phyloP scores from a whole-genome alignment of 2,888 invertebrate genomes.

The Nomada hirtipes region DNA sequence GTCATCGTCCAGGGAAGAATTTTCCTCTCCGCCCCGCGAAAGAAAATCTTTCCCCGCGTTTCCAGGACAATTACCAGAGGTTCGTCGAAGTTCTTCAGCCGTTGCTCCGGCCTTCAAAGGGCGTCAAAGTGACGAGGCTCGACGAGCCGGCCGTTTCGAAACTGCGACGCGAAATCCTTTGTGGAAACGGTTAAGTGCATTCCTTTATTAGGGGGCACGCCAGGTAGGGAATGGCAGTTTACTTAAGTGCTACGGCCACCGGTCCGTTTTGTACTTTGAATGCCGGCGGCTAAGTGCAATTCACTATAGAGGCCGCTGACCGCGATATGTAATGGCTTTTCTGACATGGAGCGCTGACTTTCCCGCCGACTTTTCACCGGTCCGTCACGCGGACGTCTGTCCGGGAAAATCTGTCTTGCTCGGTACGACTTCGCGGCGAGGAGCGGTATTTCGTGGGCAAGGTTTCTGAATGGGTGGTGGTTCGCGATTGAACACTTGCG shows the following conservation, averaged over 20 bases:
- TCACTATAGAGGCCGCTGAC: conserved; percentile 50
- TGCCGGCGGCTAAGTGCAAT: conserved; percentile 66
- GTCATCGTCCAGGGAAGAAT: too few relatives aligned
- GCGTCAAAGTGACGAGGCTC: conserved; percentile 43
- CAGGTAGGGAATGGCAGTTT: conserved; percentile 63
- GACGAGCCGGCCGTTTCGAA: conserved; percentile 8
- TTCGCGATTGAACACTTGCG: too few relatives aligned
- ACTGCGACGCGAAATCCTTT: conserved; percentile 45
- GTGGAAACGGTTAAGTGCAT: conserved; percentile 69
- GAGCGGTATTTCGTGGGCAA: too few relatives aligned
- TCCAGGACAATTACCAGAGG: conserved; percentile 40
- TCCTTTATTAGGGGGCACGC: conserved; percentile 67
- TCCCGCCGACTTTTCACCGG: conserved; percentile 2
- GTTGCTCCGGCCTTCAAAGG: conserved; percentile 18
- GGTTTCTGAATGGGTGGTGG: too few relatives aligned
- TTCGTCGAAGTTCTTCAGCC: conserved; percentile 16
- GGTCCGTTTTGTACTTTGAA: conserved; percentile 70
- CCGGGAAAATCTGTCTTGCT: background rate
- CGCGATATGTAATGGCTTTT: conserved; percentile 36
- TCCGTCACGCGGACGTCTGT: background rate
- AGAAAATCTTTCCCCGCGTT: conserved; percentile 11
- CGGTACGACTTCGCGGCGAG: too few relatives aligned
- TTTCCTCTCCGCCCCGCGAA: background rate
- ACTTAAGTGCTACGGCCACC: conserved; percentile 66
- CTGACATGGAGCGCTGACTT: conserved; percentile 14